Evolutionary conservation across 2,113 vertebrate genomes (phyloP), one percentile per base, ranked within the genome.

Genomic region (Petrocephalus microphthalmus): DNA sequence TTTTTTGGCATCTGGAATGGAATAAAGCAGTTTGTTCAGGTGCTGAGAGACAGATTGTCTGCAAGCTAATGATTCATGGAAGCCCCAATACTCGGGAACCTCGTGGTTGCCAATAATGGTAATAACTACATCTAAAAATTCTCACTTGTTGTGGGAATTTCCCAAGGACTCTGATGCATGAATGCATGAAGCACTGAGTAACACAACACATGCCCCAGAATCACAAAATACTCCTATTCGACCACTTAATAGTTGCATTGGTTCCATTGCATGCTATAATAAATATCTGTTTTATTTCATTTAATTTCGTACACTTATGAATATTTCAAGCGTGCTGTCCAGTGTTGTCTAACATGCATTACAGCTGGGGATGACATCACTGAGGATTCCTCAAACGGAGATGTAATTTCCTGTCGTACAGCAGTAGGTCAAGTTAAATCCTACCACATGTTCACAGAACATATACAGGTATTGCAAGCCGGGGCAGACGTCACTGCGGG

Each of bases 361-460:
- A 88, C 19, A 57, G 42, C 54, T 86, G 57, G 47, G 85, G 37
- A 54, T 86, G 57, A 78, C 71, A 89, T 89, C 33, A 89, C 29
- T 17, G 19, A 78, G 74, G 52, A 87, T 87, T 85, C 56, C 71
- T 87, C 47, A 6, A 51, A 60, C 51, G 53, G 54, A 78, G 85
- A 54, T 89, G 78, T 87, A 42, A 89, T 89, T 89, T 89, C 85
- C 88, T 89, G 52, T 89, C 22, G 53, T 74, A 53, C 85, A 51
- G 78, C 85, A 89, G 87, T 83, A 60, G 85, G 22, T 87, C 54
- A 74, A 22, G 47, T 67, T 60, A 54, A 33, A n/a, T 82, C 37
- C 82, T 67, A 20, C 84, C 83, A 22, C 57, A 53, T 85, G 84
- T 53, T 29, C 19, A 19, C 25, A 54, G 22, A 53, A 85, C 81